Evolutionary conservation across 2,888 invertebrate species (phyloP), one percentile per base, ranked within the genome.

Genomic region (Apamea monoglypha): DNA sequence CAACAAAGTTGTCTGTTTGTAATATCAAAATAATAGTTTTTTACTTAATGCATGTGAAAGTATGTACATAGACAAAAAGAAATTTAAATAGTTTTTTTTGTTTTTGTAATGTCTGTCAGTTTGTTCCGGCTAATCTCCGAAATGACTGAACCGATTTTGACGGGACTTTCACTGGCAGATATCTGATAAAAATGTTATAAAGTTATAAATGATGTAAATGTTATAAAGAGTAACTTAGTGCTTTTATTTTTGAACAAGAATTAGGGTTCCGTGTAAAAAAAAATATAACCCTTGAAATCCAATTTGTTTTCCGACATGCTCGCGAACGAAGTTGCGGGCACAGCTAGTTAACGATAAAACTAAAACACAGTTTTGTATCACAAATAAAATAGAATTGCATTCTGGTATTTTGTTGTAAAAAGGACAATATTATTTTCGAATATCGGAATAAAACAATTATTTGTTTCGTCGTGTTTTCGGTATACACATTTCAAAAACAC

Each of bases 371-470:
- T 76, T 76, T 74, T 50, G 7, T 74, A 44, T 2, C 64, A n/a
- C 21, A 53, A 47, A 64, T 66, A 21, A 66, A 66, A 66, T 12
- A 36, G 6, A 53, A 53, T n/a, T 81, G 36, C 18, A 73, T 56
- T 64, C 36, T 53, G 25, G 0, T 53, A 44, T 29, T 79, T 50
- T 47, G 12, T n/a, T 32, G n/a, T 29, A 25, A 18, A 32, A 44
- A 36, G 7, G 1, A 47, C 40, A 25, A 8, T 29, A 32, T 36
- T 29, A 61, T 32, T 66, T 47, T 56, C 18, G 18, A 76, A 25
- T 40, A 68, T 40, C 2, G 4, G 8, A 40, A 40, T n/a, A 40
- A 50, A 25, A 78, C 8, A 40, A 59, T 29, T 40, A 18, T 50
- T 50, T n/a, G n/a, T 67, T 67, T 59, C 12, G 25, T 78, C 6